These are phyloP conservation scores for Odontomachus brunneus DNA, from an alignment of 1,140 invertebrate species.

Conservation along the genomic window DNA sequence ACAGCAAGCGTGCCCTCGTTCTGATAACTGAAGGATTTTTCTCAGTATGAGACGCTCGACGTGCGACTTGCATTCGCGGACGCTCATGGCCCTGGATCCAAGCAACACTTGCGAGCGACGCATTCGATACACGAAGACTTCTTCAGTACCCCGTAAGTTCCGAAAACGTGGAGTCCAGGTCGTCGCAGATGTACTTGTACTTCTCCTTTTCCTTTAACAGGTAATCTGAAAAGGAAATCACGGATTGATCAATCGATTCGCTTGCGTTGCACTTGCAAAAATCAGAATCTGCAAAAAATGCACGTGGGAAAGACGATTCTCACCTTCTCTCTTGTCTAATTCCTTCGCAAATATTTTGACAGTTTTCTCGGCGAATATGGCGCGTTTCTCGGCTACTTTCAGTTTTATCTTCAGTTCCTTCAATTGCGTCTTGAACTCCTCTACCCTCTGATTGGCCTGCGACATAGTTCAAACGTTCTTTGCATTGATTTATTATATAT, in stretches of 20 bases:
- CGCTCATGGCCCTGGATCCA: not conserved
- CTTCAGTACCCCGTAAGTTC: constrained; percentile 90
- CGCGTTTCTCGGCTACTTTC: constrained; percentile 93
- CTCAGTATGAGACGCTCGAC: too few species aligned
- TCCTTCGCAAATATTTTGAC: constrained; percentile 94
- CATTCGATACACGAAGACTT: not conserved
- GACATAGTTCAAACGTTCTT: too few species aligned
- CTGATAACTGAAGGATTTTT: too few species aligned
- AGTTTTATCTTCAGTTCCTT: constrained; percentile 90
- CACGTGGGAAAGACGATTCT: not conserved
- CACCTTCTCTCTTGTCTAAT: constrained; percentile 94
- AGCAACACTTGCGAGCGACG: too few species aligned
- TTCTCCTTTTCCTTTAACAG: constrained; percentile 91
- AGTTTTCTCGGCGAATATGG: constrained; percentile 93
- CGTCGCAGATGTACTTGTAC: constrained; percentile 89
- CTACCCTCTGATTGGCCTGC: constrained; percentile 93
- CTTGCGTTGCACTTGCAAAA: not conserved
- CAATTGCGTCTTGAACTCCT: constrained; percentile 93
- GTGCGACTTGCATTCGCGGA: not conserved
- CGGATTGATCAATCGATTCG: constrained; percentile 21
- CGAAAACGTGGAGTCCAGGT: constrained; percentile 95
- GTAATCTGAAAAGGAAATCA: constrained; percentile 87
- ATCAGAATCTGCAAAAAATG: not conserved
- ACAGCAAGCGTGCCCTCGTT: too few species aligned
- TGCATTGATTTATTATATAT: too few species aligned